phyloP scores from a whole-genome alignment of 1,140 invertebrate species.

The Papilio polyxenes region DNA sequence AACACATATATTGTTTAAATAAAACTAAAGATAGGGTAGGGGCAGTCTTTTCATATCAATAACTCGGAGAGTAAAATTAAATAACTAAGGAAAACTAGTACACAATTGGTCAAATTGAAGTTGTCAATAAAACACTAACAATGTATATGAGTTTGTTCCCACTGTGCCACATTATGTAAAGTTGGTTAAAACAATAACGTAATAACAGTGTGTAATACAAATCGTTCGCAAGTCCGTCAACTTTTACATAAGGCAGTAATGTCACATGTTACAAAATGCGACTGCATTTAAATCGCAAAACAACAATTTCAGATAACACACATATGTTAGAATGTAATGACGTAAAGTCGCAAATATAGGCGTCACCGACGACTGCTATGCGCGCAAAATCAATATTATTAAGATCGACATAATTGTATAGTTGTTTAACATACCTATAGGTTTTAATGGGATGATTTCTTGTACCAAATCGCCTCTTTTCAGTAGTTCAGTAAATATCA shows the following conservation, averaged over 20 bases:
- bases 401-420: conserved; percentile 42
- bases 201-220: conserved; percentile 15
- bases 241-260: conserved; percentile 59
- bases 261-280: conserved; percentile 58
- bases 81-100: neutral
- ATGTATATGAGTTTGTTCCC: neutral
- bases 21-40: neutral
- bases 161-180: neutral
- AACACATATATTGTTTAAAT: neutral
- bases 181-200: neutral
- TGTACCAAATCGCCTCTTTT: conserved; percentile 83
- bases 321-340: conserved; percentile 19
- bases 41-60: neutral
- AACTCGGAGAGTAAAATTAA: neutral
- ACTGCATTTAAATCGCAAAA: neutral
- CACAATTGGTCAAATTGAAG: neutral
- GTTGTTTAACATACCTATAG: conserved; percentile 66
- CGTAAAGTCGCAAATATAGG: conserved; percentile 31
- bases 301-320: conserved; percentile 29
- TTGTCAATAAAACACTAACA: neutral
- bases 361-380: conserved; percentile 30
- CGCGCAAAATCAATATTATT: conserved; percentile 62
- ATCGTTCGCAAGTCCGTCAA: conserved; percentile 12
- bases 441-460: conserved; percentile 81
- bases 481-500: conserved; percentile 85